These are phyloP conservation scores for Philaenus spumarius DNA, from an alignment of 1,140 invertebrate genomes.

Conservation along the genomic window DNA sequence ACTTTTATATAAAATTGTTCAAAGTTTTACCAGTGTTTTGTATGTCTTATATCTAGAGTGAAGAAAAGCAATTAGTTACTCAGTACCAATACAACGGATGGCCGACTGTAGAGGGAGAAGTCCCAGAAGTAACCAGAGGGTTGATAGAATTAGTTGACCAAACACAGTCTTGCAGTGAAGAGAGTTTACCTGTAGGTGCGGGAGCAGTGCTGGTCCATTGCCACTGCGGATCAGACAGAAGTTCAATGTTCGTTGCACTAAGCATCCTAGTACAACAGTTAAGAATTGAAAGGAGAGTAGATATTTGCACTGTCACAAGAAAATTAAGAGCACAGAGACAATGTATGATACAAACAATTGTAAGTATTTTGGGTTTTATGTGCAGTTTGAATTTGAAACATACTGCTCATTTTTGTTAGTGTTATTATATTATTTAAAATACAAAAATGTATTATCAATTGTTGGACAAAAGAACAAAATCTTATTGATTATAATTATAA, in stretches of 20 bases:
- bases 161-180: conserved; percentile 38
- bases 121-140: conserved; percentile 76
- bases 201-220: conserved; percentile 69
- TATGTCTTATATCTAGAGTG: conserved; percentile 42
- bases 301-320: conserved; percentile 75
- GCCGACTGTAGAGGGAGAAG: conserved; percentile 79
- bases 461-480: no score
- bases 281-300: conserved; percentile 70
- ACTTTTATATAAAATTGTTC: no score
- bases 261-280: conserved; percentile 79
- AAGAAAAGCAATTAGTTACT: conserved; percentile 63
- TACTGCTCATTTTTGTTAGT: no score
- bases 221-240: conserved; percentile 77
- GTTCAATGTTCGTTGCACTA: conserved; percentile 81
- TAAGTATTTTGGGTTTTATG: conserved; percentile 51
- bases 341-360: conserved; percentile 74
- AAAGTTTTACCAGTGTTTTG: no score
- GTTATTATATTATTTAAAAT: no score
- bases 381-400: no score
- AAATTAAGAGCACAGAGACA: conserved; percentile 78
- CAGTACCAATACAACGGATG: conserved; percentile 86
- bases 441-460: no score
- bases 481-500: no score
- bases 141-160: conserved; percentile 73
- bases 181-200: neutral